A percentile compares a stretch with the other conserved stretches of the same genome.
phyloP scores from a whole-genome alignment of 2,797 vertebrate species.

The Manis javanica region DNA sequence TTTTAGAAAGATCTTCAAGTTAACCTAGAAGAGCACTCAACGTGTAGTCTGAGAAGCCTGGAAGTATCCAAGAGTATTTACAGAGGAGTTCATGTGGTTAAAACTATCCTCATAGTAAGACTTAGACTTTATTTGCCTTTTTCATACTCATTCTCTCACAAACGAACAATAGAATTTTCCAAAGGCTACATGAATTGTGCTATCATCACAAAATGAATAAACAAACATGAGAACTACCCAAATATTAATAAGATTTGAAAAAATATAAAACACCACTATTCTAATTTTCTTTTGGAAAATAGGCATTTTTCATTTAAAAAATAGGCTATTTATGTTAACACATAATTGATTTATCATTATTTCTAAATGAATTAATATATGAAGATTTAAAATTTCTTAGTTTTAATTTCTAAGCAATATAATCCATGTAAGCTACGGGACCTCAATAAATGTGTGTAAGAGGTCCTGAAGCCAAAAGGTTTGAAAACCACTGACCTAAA shows the following conservation, averaged over 20 bases:
- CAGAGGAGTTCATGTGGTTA: neutral
- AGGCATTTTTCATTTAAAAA: constrained; percentile 49
- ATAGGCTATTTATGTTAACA: constrained; percentile 26
- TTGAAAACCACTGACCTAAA: neutral
- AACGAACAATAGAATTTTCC: neutral
- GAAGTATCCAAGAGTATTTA: neutral
- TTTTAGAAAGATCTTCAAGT: constrained; percentile 14
- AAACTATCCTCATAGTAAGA: constrained; percentile 17
- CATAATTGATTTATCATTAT: neutral
- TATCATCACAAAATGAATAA: constrained; percentile 10
- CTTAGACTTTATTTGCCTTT: constrained; percentile 16
- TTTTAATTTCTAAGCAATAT: constrained; percentile 52
- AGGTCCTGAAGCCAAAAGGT: constrained; percentile 32
- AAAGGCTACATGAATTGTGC: neutral
- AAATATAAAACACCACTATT: constrained; percentile 35
- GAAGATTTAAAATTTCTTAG: constrained; percentile 38
- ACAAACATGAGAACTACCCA: neutral
- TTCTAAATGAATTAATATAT: constrained; percentile 33
- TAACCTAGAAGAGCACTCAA: constrained; percentile 9
- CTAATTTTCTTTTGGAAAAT: constrained; percentile 31
- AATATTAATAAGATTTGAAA: constrained; percentile 16
- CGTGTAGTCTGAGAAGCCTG: neutral
- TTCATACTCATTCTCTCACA: neutral
- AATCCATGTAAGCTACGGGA: neutral
- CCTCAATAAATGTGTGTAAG: neutral